Percentiles rank a stretch among this genome's conserved stretches.
Conservation (phyloP, 2,113 vertebrate genomes). For the Apteryx owenii region DNA sequence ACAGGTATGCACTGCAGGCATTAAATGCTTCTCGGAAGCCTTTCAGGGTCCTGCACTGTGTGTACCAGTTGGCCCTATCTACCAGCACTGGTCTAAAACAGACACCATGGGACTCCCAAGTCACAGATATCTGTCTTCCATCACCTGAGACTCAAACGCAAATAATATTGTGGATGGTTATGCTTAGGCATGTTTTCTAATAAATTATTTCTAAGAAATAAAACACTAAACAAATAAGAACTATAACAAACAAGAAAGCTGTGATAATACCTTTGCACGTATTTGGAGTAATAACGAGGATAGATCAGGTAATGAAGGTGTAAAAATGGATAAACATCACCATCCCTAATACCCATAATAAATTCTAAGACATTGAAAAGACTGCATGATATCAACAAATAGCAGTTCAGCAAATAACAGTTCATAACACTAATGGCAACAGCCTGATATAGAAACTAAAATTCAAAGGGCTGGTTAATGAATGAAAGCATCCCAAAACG, state of each 20-base stretch:
- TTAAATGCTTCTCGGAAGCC: not conserved
- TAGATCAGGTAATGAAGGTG: constrained; percentile 61
- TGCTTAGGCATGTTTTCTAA: constrained; percentile 39
- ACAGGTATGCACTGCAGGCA: not conserved
- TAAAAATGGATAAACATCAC: constrained; percentile 3
- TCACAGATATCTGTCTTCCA: not conserved
- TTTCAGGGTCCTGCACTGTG: no score
- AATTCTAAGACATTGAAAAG: constrained; percentile 32
- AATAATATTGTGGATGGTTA: not conserved
- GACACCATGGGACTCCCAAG: not conserved
- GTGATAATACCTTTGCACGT: constrained; percentile 7
- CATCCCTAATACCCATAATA: constrained; percentile 51
- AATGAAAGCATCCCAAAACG: constrained; percentile 13
- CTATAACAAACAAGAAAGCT: constrained; percentile 60
- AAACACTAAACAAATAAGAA: constrained; percentile 48
- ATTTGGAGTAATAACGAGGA: constrained; percentile 10
- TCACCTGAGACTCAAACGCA: not conserved
- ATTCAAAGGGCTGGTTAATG: not conserved
- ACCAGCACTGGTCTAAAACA: not conserved
- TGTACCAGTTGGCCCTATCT: not conserved
- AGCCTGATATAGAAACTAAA: not conserved
- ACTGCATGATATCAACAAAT: constrained; percentile 27
- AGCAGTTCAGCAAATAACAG: constrained; percentile 12
- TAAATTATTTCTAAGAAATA: constrained; percentile 5
- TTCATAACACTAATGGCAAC: constrained; percentile 35